A percentile compares a stretch with the other conserved stretches of the same genome.
These are phyloP conservation scores for Drosophila mojavensis DNA, from an alignment of 1,140 invertebrate genomes.

Conservation along the genomic window DNA sequence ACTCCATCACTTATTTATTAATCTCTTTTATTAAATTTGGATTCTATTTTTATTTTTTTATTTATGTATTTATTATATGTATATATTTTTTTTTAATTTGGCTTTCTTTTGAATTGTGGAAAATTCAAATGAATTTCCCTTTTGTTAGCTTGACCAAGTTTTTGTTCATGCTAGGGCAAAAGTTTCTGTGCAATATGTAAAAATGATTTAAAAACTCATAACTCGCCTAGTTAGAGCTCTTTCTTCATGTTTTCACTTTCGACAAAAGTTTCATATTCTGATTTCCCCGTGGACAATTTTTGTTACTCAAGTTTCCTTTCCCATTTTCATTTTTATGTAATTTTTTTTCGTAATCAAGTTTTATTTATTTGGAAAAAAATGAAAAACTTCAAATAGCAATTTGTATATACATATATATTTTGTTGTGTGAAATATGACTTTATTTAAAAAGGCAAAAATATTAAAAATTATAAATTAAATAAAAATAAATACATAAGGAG, in stretches of 20 bases:
- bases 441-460: background rate
- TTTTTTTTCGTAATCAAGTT: background rate
- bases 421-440: background rate
- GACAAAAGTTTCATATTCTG: background rate
- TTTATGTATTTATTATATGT: too few relatives aligned
- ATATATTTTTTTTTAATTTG: too few relatives aligned
- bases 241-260: background rate
- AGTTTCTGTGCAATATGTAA: background rate
- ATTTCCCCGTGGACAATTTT: conserved; percentile 4
- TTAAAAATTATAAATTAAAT: too few relatives aligned
- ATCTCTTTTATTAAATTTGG: too few relatives aligned
- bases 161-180: background rate
- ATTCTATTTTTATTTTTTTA: too few relatives aligned
- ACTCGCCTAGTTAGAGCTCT: background rate
- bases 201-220: background rate
- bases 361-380: background rate
- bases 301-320: background rate
- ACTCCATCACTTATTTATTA: too few relatives aligned
- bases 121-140: background rate
- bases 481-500: too few relatives aligned
- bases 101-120: too few relatives aligned
- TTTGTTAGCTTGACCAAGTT: background rate
- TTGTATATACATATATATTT: background rate
- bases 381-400: background rate
- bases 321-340: background rate